Percentiles rank a stretch among this genome's conserved stretches.
Evolutionary conservation across 2,888 invertebrate species (phyloP).

Genomic region (Hyposoter dolosus): DNA sequence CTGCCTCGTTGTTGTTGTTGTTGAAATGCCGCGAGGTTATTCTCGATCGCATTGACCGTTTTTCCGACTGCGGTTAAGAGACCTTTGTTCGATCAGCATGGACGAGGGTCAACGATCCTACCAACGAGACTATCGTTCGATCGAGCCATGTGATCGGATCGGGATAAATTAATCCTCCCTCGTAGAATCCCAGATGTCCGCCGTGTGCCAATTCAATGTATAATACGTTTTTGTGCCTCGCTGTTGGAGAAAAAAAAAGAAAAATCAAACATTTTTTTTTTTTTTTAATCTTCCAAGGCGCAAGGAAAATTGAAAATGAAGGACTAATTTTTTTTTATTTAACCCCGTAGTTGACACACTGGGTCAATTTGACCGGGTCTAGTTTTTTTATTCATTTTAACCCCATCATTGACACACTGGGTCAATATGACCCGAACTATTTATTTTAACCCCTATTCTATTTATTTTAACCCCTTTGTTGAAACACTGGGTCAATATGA

Average conservation of each 20-base stretch:
- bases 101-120: constrained; percentile 90
- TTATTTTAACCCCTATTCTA: too few species aligned
- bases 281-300: neutral
- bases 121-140: constrained; percentile 92
- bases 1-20: neutral
- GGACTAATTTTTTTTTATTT: too few species aligned
- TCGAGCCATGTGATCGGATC: constrained; percentile 97
- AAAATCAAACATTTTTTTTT: too few species aligned
- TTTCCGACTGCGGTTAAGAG: constrained; percentile 73
- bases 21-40: constrained; percentile 22
- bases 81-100: constrained; percentile 84
- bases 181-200: constrained; percentile 97
- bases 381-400: too few species aligned
- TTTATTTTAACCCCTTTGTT: too few species aligned
- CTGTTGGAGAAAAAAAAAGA: constrained; percentile 84
- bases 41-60: constrained; percentile 6
- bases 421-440: too few species aligned
- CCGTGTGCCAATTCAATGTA: constrained; percentile 95
- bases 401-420: too few species aligned
- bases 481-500: too few species aligned
- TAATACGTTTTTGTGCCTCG: constrained; percentile 88
- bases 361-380: too few species aligned
- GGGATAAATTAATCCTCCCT: constrained; percentile 94
- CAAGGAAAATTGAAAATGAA: too few species aligned
- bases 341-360: too few species aligned